Evolutionary conservation across 1,140 invertebrate species (phyloP), one percentile per base, ranked within the genome.

Genomic region (Macrosteles quadrilineatus): DNA sequence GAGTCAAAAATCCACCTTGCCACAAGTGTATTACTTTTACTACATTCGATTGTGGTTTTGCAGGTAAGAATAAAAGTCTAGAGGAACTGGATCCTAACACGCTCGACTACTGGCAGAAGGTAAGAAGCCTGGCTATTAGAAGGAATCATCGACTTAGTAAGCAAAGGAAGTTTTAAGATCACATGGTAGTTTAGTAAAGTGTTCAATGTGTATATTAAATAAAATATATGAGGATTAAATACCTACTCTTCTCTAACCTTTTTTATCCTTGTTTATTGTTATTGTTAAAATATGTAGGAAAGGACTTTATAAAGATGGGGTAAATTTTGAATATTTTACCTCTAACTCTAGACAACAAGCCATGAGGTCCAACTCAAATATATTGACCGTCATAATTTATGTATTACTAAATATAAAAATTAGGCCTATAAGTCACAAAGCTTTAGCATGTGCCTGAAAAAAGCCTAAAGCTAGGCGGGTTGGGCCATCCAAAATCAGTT

Each of bases 11-110:
- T n/a, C n/a, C n/a, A n/a, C n/a, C 27, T 21, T 30, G 40, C 17
- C 21, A 6, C 31, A 6, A 32, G 68, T 64, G 4, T 53, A 69
- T 63, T 31, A 19, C 1, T 64, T 45, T 32, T 30, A 27, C 23
- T 19, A 23, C 47, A 14, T 45, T 66, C 29, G 31, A 36, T 66
- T 68, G 36, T 55, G 12, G 0, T 74, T 62, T 77, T 68, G 68
- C 45, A 80, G 86, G 86, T 0, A 80, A 81, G 12, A 81, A 89
- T 25, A 82, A 82, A 6, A 80, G 83, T 1, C 77, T 96, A 0
- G 85, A 90, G 63, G 88, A 96, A 75, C 75, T 96, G 70, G 92
- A 96, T 80, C 90, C 90, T 11, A 84, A 90, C 75, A 86, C 88
- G 1, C 90, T 91, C 81, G 81, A 87, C 74, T 97, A 96, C 78